These are phyloP conservation scores for Haliaeetus leucogaster DNA, from an alignment of 2,113 vertebrate genomes.

Conservation along the genomic window DNA sequence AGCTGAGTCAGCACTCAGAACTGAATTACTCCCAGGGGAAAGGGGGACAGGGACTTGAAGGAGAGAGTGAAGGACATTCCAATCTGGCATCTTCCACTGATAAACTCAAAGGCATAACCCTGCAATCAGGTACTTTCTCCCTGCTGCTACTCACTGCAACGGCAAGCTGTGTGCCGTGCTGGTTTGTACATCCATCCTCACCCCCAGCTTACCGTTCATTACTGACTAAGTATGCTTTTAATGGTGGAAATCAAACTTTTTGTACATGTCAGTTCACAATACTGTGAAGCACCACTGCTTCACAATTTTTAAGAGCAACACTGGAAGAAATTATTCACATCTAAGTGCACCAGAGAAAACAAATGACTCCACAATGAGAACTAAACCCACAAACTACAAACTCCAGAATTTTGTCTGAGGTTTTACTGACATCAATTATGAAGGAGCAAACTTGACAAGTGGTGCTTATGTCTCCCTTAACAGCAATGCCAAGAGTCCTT, in stretches of 20 bases:
- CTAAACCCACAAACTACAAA: neutral
- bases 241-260: accelerated
- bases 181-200: accelerated
- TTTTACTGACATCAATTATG: neutral
- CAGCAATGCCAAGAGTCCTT: neutral
- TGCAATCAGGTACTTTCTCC: accelerated
- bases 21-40: accelerated
- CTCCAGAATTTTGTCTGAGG: neutral
- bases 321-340: neutral
- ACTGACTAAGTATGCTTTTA: accelerated
- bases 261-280: neutral
- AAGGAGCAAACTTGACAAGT: neutral
- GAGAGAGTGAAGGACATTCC: neutral
- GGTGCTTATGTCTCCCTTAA: neutral
- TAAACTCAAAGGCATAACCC: neutral
- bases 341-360: neutral
- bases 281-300: neutral
- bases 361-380: neutral
- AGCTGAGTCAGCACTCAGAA: neutral
- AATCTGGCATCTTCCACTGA: neutral
- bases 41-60: neutral
- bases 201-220: accelerated
- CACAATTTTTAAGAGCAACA: accelerated
- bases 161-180: accelerated
- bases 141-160: accelerated